Evolutionary conservation across 1,140 invertebrate species (phyloP).

Genomic region (Cotesia chilonis): DNA sequence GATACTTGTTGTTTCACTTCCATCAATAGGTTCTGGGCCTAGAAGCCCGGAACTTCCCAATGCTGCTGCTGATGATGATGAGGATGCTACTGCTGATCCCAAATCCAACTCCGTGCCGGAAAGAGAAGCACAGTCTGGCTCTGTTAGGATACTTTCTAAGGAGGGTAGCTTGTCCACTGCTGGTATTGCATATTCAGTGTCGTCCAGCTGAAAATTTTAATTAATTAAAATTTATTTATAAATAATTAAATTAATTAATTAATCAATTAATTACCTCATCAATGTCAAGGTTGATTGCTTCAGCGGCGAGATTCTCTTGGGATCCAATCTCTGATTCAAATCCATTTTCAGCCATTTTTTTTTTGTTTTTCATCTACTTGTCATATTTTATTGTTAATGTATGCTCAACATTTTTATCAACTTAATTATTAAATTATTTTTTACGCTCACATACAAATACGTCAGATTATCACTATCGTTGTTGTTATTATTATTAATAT

Average conservation of each 20-base stretch:
- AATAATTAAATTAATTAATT: conserved; percentile 7
- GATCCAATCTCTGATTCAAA: conserved; percentile 74
- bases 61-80: too few species aligned
- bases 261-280: conserved; percentile 68
- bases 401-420: background rate
- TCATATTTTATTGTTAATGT: conserved; percentile 33
- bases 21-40: conserved; percentile 50
- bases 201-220: conserved; percentile 72
- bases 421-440: background rate
- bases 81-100: conserved; percentile 43
- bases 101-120: conserved; percentile 70
- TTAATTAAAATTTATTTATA: background rate
- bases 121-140: conserved; percentile 72
- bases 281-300: conserved; percentile 70
- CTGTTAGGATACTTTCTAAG: conserved; percentile 85
- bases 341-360: conserved; percentile 64
- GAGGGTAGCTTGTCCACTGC: conserved; percentile 80
- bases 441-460: background rate
- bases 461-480: too few species aligned
- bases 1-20: conserved; percentile 60
- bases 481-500: too few species aligned
- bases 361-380: conserved; percentile 28
- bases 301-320: conserved; percentile 70
- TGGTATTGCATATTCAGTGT: conserved; percentile 85
- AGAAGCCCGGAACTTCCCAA: too few species aligned